phyloP scores from a whole-genome alignment of 2,113 vertebrate genomes.

The Fregetta grallaria region DNA sequence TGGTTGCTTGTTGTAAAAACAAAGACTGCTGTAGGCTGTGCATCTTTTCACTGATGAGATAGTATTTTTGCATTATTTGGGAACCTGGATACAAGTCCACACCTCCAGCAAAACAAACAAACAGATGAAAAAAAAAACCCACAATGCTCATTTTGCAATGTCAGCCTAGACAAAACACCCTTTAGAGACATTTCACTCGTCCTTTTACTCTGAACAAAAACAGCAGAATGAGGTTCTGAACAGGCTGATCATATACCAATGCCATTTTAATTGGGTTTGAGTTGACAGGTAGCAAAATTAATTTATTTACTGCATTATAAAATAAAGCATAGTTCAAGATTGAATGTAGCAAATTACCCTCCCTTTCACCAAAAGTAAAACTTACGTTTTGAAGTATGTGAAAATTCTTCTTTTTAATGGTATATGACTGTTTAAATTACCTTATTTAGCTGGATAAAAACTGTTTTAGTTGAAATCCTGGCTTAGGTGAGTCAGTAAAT shows the following conservation, averaged over 20 bases:
- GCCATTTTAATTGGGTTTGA: neutral
- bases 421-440: neutral
- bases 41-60: neutral
- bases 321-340: neutral
- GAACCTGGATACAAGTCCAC: neutral
- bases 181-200: neutral
- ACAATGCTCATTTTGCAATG: neutral
- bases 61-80: neutral
- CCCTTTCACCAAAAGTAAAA: neutral
- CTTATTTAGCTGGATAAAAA: conserved; percentile 14
- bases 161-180: neutral
- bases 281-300: neutral
- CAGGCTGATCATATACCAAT: neutral
- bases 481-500: conserved; percentile 39
- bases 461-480: neutral
- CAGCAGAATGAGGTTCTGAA: neutral
- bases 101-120: neutral
- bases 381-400: neutral
- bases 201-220: neutral
- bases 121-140: neutral
- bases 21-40: neutral
- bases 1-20: neutral
- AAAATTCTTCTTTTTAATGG: neutral
- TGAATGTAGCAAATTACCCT: neutral
- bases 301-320: neutral